phyloP scores from a whole-genome alignment of 2,888 invertebrate species.

The Drosophila aldrichi region DNA sequence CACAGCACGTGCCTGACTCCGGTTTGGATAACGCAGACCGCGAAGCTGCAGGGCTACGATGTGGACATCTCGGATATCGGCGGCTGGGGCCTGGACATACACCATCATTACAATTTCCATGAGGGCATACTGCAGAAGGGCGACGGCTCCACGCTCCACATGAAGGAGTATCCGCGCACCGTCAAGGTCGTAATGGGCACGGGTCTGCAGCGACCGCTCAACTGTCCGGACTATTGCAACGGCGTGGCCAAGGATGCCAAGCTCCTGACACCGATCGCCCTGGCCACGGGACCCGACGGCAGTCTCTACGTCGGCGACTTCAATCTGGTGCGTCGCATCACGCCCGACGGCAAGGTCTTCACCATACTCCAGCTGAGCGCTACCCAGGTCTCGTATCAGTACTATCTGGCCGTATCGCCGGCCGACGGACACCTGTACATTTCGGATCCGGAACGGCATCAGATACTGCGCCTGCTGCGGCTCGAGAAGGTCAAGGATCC shows the following conservation, averaged over 20 bases:
- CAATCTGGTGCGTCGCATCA: conserved; percentile 95
- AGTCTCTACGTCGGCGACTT: conserved; percentile 98
- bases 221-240: conserved; percentile 94
- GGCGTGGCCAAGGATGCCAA: conserved; percentile 94
- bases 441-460: conserved; percentile 97
- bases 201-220: conserved; percentile 93
- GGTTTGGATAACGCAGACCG: conserved; percentile 98
- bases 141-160: conserved; percentile 96
- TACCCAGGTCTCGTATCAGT: conserved; percentile 98
- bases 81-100: conserved; percentile 98
- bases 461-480: conserved; percentile 92
- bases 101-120: conserved; percentile 99
- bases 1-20: conserved; percentile 94
- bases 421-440: conserved; percentile 98
- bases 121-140: conserved; percentile 99
- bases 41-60: conserved; percentile 97
- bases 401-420: conserved; percentile 98
- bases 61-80: conserved; percentile 98
- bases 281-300: conserved; percentile 98
- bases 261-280: conserved; percentile 95
- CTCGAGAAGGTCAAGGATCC: conserved; percentile 93
- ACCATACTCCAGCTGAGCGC: conserved; percentile 96
- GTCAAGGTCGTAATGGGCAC: conserved; percentile 97
- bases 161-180: conserved; percentile 96
- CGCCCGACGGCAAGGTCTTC: conserved; percentile 94